Conservation (phyloP, 2,113 vertebrate genomes). For the Plestiodon gilberti region DNA sequence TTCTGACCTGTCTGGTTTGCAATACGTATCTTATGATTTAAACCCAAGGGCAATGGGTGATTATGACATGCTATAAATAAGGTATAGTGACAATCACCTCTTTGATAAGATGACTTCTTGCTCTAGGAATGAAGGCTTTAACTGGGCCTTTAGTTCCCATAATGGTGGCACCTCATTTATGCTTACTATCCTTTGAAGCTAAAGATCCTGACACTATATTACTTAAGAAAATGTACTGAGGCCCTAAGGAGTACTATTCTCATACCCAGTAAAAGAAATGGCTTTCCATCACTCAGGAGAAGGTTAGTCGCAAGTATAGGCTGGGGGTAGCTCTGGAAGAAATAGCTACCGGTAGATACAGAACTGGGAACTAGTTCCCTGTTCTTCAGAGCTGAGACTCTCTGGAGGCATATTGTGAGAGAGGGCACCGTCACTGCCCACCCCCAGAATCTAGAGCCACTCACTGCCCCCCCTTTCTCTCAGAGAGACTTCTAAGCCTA, state of each 20-base stretch:
- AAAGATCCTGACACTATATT: neutral
- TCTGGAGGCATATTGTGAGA: too few relatives aligned
- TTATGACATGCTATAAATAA: neutral
- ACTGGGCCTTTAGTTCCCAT: constrained; percentile 20
- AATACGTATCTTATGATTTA: constrained; percentile 26
- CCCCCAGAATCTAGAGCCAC: too few relatives aligned
- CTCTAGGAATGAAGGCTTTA: constrained; percentile 2
- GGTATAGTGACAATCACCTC: neutral
- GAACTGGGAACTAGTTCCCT: neutral
- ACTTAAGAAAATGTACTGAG: neutral
- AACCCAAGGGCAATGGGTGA: constrained; percentile 2
- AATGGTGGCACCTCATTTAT: neutral
- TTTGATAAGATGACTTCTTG: neutral
- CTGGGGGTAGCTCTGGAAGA: neutral
- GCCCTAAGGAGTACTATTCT: accelerated
- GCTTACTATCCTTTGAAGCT: neutral
- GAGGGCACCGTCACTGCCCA: too few relatives aligned
- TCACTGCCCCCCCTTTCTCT: too few relatives aligned
- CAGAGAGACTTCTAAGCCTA: too few relatives aligned
- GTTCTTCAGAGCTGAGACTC: neutral
- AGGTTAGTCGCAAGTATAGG: neutral
- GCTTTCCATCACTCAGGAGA: neutral
- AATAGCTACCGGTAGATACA: neutral
- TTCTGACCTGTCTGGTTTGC: constrained; percentile 24
- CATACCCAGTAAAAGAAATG: neutral